Evolutionary conservation across 2,797 vertebrate species (phyloP).

Genomic region (Lepus oiostolus): DNA sequence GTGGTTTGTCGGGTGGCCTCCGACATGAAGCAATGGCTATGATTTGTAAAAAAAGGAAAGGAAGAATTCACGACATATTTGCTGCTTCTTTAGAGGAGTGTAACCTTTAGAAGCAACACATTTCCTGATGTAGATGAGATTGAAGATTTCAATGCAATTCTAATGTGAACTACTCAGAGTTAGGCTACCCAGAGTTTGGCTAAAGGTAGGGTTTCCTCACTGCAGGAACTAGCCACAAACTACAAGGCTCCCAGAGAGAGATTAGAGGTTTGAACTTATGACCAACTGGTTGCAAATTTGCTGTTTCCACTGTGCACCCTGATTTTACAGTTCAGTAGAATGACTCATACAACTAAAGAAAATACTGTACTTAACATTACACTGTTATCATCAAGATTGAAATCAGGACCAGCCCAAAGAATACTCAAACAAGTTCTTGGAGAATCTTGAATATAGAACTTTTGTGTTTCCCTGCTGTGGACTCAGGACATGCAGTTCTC

Average conservation of each 20-base stretch:
- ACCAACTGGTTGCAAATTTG: background rate
- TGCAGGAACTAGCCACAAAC: background rate
- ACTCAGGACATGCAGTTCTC: background rate
- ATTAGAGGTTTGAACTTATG: background rate
- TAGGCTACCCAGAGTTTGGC: background rate
- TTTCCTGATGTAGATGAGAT: background rate
- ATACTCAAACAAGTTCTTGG: background rate
- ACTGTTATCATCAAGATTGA: background rate
- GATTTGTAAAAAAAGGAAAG: background rate
- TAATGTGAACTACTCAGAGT: background rate
- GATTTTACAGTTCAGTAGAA: background rate
- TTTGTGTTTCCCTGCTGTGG: background rate
- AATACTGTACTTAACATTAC: background rate
- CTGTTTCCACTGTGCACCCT: background rate
- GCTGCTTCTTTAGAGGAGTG: background rate
- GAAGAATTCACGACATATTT: background rate
- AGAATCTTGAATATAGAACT: background rate
- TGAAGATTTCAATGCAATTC: background rate
- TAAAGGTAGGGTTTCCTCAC: background rate
- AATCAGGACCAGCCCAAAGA: background rate
- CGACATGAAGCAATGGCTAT: background rate
- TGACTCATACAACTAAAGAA: background rate
- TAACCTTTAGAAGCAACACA: background rate
- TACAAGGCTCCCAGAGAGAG: background rate
- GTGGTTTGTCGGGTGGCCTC: too few species aligned